Conservation (phyloP, 2,888 invertebrate species). For the Agriotes lineatus region DNA sequence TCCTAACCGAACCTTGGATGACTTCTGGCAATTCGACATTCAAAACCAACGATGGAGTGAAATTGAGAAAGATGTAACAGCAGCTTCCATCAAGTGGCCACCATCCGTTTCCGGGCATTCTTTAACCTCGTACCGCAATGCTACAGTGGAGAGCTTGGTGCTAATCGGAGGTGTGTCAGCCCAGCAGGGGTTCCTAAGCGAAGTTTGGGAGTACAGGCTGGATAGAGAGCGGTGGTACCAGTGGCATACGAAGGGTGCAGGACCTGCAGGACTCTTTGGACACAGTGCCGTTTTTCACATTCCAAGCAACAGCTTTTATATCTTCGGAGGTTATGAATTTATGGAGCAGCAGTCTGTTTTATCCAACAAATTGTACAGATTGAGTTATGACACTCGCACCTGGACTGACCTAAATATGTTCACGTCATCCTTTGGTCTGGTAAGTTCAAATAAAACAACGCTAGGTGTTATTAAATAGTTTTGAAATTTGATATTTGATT, state of each 20-base stretch:
- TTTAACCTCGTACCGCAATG: conserved; percentile 82
- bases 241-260: conserved; percentile 77
- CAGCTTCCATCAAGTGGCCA: conserved; percentile 65
- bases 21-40: conserved; percentile 94
- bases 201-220: conserved; percentile 85
- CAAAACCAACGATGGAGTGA: conserved; percentile 87
- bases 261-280: conserved; percentile 86
- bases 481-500: not conserved
- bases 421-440: conserved; percentile 60
- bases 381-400: conserved; percentile 80
- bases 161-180: conserved; percentile 90
- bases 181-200: conserved; percentile 78
- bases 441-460: conserved; percentile 55
- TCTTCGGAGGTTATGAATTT: conserved; percentile 90
- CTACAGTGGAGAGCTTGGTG: conserved; percentile 80
- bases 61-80: conserved; percentile 67
- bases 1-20: conserved; percentile 77
- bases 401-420: conserved; percentile 74
- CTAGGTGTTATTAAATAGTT: not conserved
- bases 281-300: conserved; percentile 91
- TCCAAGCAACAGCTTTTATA: conserved; percentile 84
- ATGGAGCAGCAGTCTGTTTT: conserved; percentile 71
- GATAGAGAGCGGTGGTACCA: conserved; percentile 81
- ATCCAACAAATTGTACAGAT: conserved; percentile 82
- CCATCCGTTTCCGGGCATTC: conserved; percentile 92